phyloP scores from a whole-genome alignment of 2,888 invertebrate species.

The Caenorhabditis parvicauda region DNA sequence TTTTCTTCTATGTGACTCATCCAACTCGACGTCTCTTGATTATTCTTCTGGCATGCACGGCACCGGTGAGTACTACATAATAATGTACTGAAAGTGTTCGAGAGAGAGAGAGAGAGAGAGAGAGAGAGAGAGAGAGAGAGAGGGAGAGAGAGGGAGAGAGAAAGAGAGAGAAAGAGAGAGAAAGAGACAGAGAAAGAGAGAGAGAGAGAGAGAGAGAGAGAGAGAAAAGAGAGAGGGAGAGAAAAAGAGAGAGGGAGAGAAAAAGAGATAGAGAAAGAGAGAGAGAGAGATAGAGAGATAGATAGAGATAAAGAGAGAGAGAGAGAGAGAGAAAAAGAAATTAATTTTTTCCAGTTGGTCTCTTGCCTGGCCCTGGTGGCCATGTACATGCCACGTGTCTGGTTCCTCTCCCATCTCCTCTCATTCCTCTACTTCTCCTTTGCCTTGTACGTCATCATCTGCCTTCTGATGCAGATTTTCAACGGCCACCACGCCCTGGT shows the following conservation, averaged over 20 bases:
- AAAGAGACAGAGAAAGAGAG: too few relatives aligned
- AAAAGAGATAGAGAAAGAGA: too few relatives aligned
- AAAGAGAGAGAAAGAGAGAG: too few relatives aligned
- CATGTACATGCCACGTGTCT: constrained; percentile 59
- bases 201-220: too few relatives aligned
- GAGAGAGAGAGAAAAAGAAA: too few relatives aligned
- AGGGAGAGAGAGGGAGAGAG: too few relatives aligned
- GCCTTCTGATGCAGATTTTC: constrained; percentile 55
- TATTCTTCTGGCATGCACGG: constrained; percentile 50
- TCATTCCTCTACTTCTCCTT: constrained; percentile 58
- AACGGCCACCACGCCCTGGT: constrained; percentile 49
- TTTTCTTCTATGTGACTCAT: constrained; percentile 48
- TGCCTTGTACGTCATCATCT: constrained; percentile 57
- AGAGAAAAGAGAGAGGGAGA: too few relatives aligned
- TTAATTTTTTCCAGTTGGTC: constrained; percentile 38
- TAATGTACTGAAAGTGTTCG: not conserved
- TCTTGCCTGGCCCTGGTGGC: constrained; percentile 48
- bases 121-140: too few relatives aligned
- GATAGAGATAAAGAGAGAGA: too few relatives aligned
- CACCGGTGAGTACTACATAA: constrained; percentile 51
- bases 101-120: too few relatives aligned
- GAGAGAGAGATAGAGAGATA: too few relatives aligned
- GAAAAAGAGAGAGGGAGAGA: too few relatives aligned
- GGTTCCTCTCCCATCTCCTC: constrained; percentile 57
- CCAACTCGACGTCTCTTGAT: constrained; percentile 42